Conservation (phyloP, 2,888 invertebrate species). For the Drosophila phalerata region DNA sequence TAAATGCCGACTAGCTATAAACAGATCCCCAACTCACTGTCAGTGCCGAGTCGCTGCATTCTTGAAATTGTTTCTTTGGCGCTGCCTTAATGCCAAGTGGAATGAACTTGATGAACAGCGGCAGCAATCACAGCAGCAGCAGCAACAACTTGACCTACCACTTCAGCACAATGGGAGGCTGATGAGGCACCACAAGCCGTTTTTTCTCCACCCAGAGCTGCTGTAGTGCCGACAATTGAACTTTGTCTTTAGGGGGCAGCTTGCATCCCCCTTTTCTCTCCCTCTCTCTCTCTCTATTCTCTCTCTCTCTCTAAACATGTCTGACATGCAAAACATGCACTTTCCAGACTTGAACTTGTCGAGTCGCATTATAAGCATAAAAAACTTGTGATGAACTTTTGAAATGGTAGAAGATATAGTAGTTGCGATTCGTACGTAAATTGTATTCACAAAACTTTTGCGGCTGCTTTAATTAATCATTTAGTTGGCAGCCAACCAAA, state of each 20-base stretch:
- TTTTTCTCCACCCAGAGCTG: not conserved
- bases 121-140: conserved; percentile 19
- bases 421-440: not conserved
- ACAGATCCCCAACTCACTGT: conserved; percentile 69
- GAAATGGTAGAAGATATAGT: not conserved
- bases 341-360: conserved; percentile 67
- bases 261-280: too few species aligned
- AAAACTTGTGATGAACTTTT: conserved; percentile 60
- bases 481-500: conserved; percentile 48
- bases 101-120: conserved; percentile 75
- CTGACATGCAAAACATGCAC: conserved; percentile 66
- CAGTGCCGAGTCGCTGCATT: conserved; percentile 72
- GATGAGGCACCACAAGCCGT: conserved; percentile 40
- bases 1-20: conserved; percentile 74
- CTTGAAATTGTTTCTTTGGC: conserved; percentile 67
- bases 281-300: too few species aligned
- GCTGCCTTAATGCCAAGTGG: conserved; percentile 76
- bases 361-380: conserved; percentile 31
- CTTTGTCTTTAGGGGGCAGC: conserved; percentile 36
- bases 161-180: conserved; percentile 62
- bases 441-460: conserved; percentile 10
- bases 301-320: conserved; percentile 44
- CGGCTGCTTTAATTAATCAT: conserved; percentile 40
- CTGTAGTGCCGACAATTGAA: conserved; percentile 65
- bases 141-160: conserved; percentile 48